phyloP scores from a whole-genome alignment of 1,140 invertebrate species.

The Drosophila kurseongensis region DNA sequence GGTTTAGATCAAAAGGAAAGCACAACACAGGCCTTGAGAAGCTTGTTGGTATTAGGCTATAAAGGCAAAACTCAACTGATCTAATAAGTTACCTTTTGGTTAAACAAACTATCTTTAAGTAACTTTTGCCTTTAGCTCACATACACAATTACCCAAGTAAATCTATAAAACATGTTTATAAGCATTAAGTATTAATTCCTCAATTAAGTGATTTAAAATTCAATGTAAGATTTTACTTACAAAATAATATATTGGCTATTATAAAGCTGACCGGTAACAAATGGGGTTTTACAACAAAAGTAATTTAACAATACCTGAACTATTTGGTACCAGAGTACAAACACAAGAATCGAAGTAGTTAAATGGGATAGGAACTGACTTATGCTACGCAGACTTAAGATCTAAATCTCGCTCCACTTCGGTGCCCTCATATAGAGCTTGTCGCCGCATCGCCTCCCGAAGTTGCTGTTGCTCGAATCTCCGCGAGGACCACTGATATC shows the following conservation, averaged over 20 bases:
- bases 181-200: background rate
- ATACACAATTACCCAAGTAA: background rate
- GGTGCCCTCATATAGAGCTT: conserved; percentile 84
- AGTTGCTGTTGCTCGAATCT: conserved; percentile 85
- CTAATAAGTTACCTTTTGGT: no score
- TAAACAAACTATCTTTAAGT: no score
- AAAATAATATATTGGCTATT: conserved; percentile 13
- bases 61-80: background rate
- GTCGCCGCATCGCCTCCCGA: conserved; percentile 79
- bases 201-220: conserved; percentile 1
- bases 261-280: conserved; percentile 33
- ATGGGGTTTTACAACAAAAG: conserved; percentile 15
- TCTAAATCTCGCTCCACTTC: conserved; percentile 67
- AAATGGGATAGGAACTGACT: conserved; percentile 1
- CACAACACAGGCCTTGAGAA: background rate
- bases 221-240: conserved; percentile 31
- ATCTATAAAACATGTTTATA: background rate
- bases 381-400: conserved; percentile 72
- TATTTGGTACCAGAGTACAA: background rate
- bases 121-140: no score
- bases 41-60: no score
- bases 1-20: background rate
- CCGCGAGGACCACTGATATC: conserved; percentile 85
- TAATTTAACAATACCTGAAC: conserved; percentile 5
- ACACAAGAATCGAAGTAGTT: conserved; percentile 1